Base-by-base conservation (phyloP, 2,113 vertebrate genomes). In the Chaenogobius annularis region DNA sequence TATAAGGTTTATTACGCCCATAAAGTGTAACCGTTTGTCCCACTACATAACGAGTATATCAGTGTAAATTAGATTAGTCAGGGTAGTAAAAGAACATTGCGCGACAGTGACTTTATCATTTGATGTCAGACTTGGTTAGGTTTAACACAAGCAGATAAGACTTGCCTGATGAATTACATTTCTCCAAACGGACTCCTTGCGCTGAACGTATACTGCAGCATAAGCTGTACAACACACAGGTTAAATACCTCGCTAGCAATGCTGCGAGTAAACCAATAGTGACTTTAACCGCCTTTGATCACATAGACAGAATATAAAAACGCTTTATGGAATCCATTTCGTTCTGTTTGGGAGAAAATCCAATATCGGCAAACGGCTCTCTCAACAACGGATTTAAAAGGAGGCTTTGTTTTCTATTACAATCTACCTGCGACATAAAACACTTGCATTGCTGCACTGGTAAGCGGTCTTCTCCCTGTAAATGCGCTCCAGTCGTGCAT, bases 401-500 rank as follows among this genome's bases (percentile, higher is more conserved):
- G 5, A 78, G 31, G 74, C 75, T 73, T 82, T 85, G 78, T 74
- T 84, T 87, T 80, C 76, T 74, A 84, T 87, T 84, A 81, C 66
- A 23, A 17, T 43, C 37, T 5, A n/a, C 13, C 10, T 37, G 0
- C 47, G 26, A 81, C 70, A 77, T 70, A 68, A 82, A 79, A 74
- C 73, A 79, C 37, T 13, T 4, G 44, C 69, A 37, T 70, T 58
- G 76, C 74, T 88, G 81, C 70, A 86, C 80, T 83, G 83, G 80
- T 87, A 83, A 83, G 63, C 65, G 74, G 54, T 40, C 73, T 67
- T 62, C 82, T 82, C 66, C 23, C 70, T 77, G 72, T 78, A 82
- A 82, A 61, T 76, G 79, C 31, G 74, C 77, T 83, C 63, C 31
- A 78, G 66, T 74, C 76, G 75, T 80, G 76, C 68, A n/a, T 77